These are phyloP conservation scores for Epinotia ramella DNA, from an alignment of 2,888 invertebrate genomes.

Conservation along the genomic window DNA sequence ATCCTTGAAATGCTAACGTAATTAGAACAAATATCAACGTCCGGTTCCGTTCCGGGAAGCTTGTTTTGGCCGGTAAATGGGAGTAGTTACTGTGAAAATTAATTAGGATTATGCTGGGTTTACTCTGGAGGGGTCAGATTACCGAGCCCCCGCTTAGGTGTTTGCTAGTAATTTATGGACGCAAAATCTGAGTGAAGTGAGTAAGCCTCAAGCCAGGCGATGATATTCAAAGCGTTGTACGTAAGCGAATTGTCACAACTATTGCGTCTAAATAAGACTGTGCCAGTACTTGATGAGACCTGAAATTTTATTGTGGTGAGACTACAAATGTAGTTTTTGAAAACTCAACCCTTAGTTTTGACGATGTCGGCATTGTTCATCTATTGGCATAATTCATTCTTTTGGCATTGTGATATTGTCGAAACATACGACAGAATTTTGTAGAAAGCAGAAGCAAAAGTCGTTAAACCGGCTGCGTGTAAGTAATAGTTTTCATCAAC, in stretches of 20 bases:
- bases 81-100: conserved; percentile 6
- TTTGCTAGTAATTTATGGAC: conserved; percentile 13
- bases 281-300: too few relatives aligned
- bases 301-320: too few relatives aligned
- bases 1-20: neutral
- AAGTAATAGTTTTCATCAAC: conserved; percentile 7
- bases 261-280: too few relatives aligned
- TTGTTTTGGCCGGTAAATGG: conserved; percentile 4
- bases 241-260: neutral
- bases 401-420: neutral
- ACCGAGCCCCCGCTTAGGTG: neutral
- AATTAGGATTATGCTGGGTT: conserved; percentile 27
- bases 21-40: neutral
- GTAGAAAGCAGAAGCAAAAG: conserved; percentile 1
- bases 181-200: neutral
- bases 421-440: neutral
- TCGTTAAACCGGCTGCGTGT: conserved; percentile 17
- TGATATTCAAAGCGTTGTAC: neutral
- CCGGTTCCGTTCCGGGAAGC: neutral
- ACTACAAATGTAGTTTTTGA: too few relatives aligned
- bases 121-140: conserved; percentile 19
- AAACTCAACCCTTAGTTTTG: neutral
- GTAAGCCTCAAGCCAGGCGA: neutral
- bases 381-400: neutral
- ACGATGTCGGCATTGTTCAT: neutral